Conservation (phyloP, 64 coral and sea anemone genomes). For the Dendronephthya gigantea region DNA sequence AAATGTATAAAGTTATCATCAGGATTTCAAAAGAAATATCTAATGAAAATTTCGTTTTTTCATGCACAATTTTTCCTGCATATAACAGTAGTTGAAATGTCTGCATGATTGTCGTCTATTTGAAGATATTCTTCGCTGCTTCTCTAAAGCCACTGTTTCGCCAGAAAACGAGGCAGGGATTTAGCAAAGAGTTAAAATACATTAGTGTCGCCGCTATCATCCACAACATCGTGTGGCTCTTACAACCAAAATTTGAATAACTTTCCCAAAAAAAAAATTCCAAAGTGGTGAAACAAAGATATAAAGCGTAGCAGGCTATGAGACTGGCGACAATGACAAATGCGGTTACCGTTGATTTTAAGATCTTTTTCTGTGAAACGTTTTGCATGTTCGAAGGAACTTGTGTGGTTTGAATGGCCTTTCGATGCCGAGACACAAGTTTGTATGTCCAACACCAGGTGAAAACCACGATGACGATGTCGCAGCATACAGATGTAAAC, state of each 20-base stretch:
- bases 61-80: too few relatives aligned
- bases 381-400: background rate
- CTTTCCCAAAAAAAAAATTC: background rate
- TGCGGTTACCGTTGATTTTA: background rate
- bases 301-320: background rate
- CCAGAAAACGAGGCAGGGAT: background rate
- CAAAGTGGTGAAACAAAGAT: background rate
- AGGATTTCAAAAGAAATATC: too few relatives aligned
- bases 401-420: too few relatives aligned
- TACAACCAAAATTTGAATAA: background rate
- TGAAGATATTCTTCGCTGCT: background rate
- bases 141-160: background rate
- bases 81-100: too few relatives aligned
- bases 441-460: background rate
- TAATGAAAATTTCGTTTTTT: too few relatives aligned
- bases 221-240: background rate
- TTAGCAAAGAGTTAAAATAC: background rate
- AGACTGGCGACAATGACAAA: background rate
- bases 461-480: background rate
- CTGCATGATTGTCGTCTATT: background rate
- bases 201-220: background rate
- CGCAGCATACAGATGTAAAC: background rate
- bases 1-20: too few relatives aligned
- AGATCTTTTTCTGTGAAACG: background rate
- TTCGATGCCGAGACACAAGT: background rate